These are phyloP conservation scores for Ormyrus labotus DNA, from an alignment of 2,888 invertebrate genomes.

Conservation along the genomic window DNA sequence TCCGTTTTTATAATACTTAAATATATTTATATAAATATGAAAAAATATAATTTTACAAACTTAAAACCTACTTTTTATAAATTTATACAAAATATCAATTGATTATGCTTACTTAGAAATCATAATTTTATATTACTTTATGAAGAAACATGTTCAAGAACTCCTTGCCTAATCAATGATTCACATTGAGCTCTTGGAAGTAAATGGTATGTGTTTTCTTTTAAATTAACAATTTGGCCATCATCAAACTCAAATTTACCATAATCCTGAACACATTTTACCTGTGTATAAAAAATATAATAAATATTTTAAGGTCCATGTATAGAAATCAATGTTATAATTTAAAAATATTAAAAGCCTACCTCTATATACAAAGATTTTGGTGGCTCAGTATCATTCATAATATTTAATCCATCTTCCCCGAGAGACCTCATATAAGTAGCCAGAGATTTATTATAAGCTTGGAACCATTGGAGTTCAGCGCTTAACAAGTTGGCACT, in stretches of 20 bases:
- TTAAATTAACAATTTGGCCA: conserved; percentile 92
- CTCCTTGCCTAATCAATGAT: conserved; percentile 91
- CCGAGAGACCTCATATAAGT: conserved; percentile 94
- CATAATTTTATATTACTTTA: conserved; percentile 48
- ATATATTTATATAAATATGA: conserved; percentile 2
- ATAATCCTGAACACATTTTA: conserved; percentile 90
- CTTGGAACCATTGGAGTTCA: conserved; percentile 92
- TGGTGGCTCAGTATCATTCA: conserved; percentile 91
- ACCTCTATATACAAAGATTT: conserved; percentile 96
- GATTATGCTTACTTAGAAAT: neutral
- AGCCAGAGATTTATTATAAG: conserved; percentile 90
- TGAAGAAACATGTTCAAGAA: conserved; percentile 85
- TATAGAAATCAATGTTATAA: neutral
- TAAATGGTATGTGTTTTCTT: conserved; percentile 94
- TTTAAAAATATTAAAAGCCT: conserved; percentile 46
- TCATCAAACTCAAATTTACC: conserved; percentile 96
- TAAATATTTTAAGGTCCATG: neutral
- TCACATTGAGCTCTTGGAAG: conserved; percentile 93
- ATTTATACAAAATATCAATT: neutral
- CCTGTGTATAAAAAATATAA: conserved; percentile 71
- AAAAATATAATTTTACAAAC: neutral
- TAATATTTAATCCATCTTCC: conserved; percentile 90
- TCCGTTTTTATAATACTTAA: neutral
- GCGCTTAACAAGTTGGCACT: conserved; percentile 86
- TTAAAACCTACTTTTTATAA: conserved; percentile 7